Percentiles rank a stretch among this genome's conserved stretches.
These are phyloP conservation scores for Lophochroa leadbeateri DNA, from an alignment of 2,113 vertebrate species.

Conservation along the genomic window DNA sequence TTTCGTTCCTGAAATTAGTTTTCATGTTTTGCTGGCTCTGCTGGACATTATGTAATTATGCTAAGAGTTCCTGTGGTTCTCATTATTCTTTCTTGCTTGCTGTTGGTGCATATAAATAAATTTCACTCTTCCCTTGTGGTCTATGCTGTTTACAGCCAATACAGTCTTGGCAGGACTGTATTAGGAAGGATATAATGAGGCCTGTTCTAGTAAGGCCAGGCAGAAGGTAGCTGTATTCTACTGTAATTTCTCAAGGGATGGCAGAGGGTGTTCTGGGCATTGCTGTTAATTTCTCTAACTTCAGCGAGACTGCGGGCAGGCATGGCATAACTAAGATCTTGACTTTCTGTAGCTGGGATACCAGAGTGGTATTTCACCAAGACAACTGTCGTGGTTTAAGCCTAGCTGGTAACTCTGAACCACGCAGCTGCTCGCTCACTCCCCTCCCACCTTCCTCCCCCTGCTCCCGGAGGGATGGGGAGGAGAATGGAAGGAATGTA, in stretches of 20 bases:
- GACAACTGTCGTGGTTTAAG: not conserved
- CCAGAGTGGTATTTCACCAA: not conserved
- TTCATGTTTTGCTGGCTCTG: conserved; percentile 44
- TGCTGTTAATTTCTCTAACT: not conserved
- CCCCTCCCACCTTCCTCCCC: too few species aligned
- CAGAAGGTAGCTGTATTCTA: not conserved
- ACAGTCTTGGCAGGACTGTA: not conserved
- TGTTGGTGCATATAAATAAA: conserved; percentile 23
- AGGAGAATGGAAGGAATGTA: too few species aligned
- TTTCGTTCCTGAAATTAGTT: conserved; percentile 53
- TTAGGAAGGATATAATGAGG: not conserved
- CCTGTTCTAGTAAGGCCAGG: not conserved
- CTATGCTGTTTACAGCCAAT: not conserved
- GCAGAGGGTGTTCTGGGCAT: not conserved
- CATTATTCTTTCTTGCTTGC: conserved; percentile 39
- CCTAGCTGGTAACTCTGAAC: too few species aligned
- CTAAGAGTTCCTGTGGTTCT: conserved; percentile 47
- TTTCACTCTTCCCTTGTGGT: conserved; percentile 8
- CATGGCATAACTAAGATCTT: not conserved
- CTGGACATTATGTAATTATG: conserved; percentile 33
- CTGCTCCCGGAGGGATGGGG: too few species aligned
- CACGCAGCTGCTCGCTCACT: too few species aligned
- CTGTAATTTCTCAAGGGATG: not conserved
- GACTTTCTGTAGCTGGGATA: not conserved
- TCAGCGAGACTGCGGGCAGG: rapidly evolving